Conservation (phyloP, 2,113 vertebrate species). For the Otus sunia region DNA sequence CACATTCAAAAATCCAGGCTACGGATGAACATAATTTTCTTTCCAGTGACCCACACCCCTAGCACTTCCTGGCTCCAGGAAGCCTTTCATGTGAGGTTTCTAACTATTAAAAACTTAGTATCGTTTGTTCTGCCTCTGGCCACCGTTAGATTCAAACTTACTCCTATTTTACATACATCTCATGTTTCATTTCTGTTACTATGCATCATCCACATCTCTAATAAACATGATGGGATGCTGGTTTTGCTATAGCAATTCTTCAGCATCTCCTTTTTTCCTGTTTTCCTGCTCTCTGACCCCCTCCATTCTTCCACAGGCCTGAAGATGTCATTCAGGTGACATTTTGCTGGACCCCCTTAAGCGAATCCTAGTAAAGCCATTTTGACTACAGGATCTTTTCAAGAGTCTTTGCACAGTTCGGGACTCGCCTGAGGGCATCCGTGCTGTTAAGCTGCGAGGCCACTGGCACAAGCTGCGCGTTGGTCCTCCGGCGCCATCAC, state of each 20-base stretch:
- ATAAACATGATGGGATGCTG: background rate
- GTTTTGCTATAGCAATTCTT: background rate
- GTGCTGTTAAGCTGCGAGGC: accelerated
- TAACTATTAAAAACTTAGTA: background rate
- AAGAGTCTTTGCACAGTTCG: background rate
- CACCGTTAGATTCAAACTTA: background rate
- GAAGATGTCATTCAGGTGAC: background rate
- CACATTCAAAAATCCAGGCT: background rate
- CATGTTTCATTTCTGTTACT: background rate
- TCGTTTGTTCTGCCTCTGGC: background rate
- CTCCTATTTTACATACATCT: background rate
- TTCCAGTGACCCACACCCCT: background rate
- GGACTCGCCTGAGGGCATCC: background rate
- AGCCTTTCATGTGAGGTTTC: background rate
- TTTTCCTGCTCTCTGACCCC: background rate
- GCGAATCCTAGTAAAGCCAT: background rate
- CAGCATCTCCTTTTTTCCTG: background rate
- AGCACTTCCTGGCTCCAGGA: background rate
- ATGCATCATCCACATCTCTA: background rate
- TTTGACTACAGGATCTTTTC: background rate
- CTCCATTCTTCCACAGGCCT: background rate
- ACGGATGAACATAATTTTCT: background rate
- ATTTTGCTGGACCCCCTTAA: background rate
- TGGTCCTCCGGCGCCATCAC: accelerated
- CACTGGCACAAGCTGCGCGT: background rate